Conservation (phyloP, 2,888 invertebrate genomes). For the Nemotelus pantherinus region DNA sequence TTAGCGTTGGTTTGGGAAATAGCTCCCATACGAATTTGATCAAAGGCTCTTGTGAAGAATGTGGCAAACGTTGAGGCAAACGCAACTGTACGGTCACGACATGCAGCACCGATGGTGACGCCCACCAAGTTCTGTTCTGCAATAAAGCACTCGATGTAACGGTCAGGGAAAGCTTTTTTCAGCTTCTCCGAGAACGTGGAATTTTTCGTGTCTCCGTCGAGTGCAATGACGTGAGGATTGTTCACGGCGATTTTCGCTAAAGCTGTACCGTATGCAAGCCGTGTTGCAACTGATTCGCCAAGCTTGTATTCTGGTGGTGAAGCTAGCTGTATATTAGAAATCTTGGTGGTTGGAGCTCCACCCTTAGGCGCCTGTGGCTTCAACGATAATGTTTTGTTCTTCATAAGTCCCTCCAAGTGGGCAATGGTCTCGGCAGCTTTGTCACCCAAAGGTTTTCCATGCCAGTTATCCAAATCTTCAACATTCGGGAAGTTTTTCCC, state of each 20-base stretch:
- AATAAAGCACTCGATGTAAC: slow-evolving; percentile 97
- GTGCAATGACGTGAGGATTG: slow-evolving; percentile 85
- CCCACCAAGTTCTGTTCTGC: slow-evolving; percentile 98
- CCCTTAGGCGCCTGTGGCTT: slow-evolving; percentile 73
- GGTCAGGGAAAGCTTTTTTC: slow-evolving; percentile 74
- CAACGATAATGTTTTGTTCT: slow-evolving; percentile 72
- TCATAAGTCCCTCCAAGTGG: slow-evolving; percentile 74
- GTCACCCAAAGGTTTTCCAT: slow-evolving; percentile 94
- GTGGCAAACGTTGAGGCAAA: slow-evolving; percentile 98
- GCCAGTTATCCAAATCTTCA: slow-evolving; percentile 96
- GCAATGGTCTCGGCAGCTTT: slow-evolving; percentile 77
- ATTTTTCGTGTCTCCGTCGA: slow-evolving; percentile 99
- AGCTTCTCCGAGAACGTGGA: slow-evolving; percentile 96
- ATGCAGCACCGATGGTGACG: slow-evolving; percentile 93
- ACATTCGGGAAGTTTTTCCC: slow-evolving; percentile 90
- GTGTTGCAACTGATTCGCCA: slow-evolving; percentile 84
- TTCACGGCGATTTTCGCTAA: slow-evolving; percentile 85
- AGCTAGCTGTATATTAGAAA: slow-evolving; percentile 77
- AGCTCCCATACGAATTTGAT: slow-evolving; percentile 99
- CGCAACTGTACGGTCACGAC: slow-evolving; percentile 89
- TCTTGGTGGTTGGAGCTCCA: slow-evolving; percentile 78
- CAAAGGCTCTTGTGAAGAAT: slow-evolving; percentile 95
- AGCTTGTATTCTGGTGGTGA: slow-evolving; percentile 84
- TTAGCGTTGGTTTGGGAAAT: slow-evolving; percentile 98
- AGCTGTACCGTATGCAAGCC: slow-evolving; percentile 94